A percentile compares a stretch with the other conserved stretches of the same genome.
Evolutionary conservation across 2,888 invertebrate species (phyloP).

Genomic region (Erebia palarica): DNA sequence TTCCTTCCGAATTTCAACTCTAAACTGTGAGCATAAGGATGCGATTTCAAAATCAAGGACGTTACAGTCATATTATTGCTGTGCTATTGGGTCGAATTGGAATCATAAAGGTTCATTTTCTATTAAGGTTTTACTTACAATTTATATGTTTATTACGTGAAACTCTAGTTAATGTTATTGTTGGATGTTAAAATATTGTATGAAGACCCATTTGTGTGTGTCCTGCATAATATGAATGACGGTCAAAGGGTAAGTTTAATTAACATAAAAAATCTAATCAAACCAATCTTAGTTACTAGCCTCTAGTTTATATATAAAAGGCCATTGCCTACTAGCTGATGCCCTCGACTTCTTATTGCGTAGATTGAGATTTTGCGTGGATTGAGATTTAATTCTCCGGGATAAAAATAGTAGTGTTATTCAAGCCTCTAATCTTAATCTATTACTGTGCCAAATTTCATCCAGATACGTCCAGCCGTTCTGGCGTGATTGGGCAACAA

Average conservation of each 20-base stretch:
- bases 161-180: conserved; percentile 9
- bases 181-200: conserved; percentile 3
- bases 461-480: too few species aligned
- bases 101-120: conserved; percentile 33
- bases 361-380: too few species aligned
- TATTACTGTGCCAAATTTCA: too few species aligned
- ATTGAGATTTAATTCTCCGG: too few species aligned
- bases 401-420: too few species aligned
- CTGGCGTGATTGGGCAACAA: too few species aligned
- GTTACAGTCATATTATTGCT: conserved; percentile 12
- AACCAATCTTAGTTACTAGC: background rate
- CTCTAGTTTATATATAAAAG: too few species aligned
- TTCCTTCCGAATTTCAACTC: background rate
- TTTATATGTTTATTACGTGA: conserved; percentile 8
- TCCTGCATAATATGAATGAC: background rate
- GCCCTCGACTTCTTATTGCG: too few species aligned
- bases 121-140: conserved; percentile 23
- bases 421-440: too few species aligned
- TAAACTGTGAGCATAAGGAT: background rate
- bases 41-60: background rate
- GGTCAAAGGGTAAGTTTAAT: background rate
- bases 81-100: conserved; percentile 33
- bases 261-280: background rate
- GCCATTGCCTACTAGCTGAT: too few species aligned
- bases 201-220: background rate